These are phyloP conservation scores for Orius laevigatus DNA, from an alignment of 1,140 invertebrate genomes.

Conservation along the genomic window DNA sequence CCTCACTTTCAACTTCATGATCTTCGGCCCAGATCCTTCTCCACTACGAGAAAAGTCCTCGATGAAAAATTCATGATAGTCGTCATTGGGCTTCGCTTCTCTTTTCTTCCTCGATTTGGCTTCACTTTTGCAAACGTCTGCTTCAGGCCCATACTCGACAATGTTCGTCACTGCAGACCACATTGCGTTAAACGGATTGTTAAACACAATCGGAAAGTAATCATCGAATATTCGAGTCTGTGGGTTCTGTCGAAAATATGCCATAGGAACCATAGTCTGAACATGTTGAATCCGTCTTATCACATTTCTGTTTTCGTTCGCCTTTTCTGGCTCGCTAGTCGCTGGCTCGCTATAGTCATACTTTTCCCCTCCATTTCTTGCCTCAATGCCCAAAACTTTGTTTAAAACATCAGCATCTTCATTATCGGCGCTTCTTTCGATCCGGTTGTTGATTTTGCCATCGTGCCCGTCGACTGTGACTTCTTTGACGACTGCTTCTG, in stretches of 20 bases:
- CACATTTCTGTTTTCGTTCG: neutral
- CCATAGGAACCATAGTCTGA: slow-evolving; percentile 7
- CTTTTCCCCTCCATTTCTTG: neutral
- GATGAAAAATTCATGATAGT: slow-evolving; percentile 5
- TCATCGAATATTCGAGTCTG: slow-evolving; percentile 10
- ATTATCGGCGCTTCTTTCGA: neutral
- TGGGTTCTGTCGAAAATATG: neutral
- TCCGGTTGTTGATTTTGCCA: neutral
- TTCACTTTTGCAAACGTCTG: slow-evolving; percentile 29
- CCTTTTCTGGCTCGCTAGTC: neutral
- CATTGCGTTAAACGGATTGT: slow-evolving; percentile 33
- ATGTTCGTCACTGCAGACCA: slow-evolving; percentile 27
- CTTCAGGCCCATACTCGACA: slow-evolving; percentile 37
- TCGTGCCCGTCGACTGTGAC: neutral
- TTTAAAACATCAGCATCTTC: slow-evolving; percentile 1
- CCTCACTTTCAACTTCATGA: slow-evolving; percentile 43
- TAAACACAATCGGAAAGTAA: slow-evolving; percentile 36
- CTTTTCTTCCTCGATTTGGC: slow-evolving; percentile 5
- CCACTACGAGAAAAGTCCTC: slow-evolving; percentile 2
- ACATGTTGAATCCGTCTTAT: slow-evolving; percentile 14
- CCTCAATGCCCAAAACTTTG: slow-evolving; percentile 5
- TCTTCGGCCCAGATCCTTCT: slow-evolving; percentile 35
- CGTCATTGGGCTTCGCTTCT: neutral
- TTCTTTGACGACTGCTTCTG: slow-evolving; percentile 4
- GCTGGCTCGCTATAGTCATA: neutral